A percentile compares a stretch with the other conserved stretches of the same genome.
These are phyloP conservation scores for Gibbula magus DNA, from an alignment of 2,888 invertebrate species.

Conservation along the genomic window DNA sequence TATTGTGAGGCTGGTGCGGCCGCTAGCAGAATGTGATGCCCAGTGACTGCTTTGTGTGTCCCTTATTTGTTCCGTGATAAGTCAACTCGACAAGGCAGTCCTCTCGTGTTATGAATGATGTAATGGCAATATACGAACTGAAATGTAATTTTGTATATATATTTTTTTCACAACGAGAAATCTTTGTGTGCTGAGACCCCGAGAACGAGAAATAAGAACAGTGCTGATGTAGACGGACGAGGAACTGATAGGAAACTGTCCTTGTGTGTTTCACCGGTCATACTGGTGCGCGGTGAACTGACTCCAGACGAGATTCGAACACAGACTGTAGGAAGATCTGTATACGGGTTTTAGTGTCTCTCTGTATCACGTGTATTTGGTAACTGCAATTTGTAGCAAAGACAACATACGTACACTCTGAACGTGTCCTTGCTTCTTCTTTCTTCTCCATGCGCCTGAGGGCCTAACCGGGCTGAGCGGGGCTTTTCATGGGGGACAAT, in stretches of 20 bases:
- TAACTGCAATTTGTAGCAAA: constrained; percentile 22
- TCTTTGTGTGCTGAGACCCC: background rate
- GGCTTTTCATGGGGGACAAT: constrained; percentile 11
- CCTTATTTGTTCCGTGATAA: background rate
- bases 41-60: background rate
- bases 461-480: background rate
- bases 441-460: background rate
- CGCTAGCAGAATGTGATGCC: constrained; percentile 4
- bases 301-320: background rate
- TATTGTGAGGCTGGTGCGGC: background rate
- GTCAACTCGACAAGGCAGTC: background rate
- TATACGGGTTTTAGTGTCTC: constrained; percentile 12
- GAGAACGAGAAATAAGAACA: background rate
- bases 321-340: background rate
- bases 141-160: constrained; percentile 3
- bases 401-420: constrained; percentile 1
- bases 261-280: background rate
- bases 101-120: background rate
- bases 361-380: constrained; percentile 9
- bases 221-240: background rate
- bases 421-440: constrained; percentile 5
- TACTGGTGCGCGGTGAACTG: background rate
- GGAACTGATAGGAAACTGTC: background rate
- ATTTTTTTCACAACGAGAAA: constrained; percentile 17
- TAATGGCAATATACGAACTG: constrained; percentile 14